These are phyloP conservation scores for Labeo rohita DNA, from an alignment of 2,113 vertebrate species.

Conservation along the genomic window DNA sequence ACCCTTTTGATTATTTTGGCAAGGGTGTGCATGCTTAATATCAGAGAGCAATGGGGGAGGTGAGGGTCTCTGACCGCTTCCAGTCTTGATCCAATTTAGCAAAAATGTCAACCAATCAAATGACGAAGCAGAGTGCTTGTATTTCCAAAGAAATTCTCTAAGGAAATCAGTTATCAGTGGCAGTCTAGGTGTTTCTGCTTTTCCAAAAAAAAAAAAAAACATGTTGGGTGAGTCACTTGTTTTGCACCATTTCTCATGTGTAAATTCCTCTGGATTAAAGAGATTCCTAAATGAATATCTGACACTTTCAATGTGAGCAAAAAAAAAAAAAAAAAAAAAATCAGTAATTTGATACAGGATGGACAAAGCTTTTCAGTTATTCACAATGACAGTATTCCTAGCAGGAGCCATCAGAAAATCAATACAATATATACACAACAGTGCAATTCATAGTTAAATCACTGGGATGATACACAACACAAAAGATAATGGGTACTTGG, in stretches of 20 bases:
- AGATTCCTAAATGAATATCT: not conserved
- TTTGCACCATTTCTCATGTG: not conserved
- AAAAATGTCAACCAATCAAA: not conserved
- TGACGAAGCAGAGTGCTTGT: not conserved
- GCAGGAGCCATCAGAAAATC: slow-evolving; percentile 27
- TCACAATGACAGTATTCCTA: slow-evolving; percentile 4
- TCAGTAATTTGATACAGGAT: not conserved
- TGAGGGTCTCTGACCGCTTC: not conserved
- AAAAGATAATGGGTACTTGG: not conserved
- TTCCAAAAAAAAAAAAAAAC: not conserved
- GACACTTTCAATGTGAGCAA: not conserved
- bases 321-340: not conserved
- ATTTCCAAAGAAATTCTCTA: not conserved
- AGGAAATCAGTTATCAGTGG: not conserved
- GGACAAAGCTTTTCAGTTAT: not conserved
- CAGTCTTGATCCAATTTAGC: not conserved
- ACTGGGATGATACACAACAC: slow-evolving; percentile 3
- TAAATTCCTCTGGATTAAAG: not conserved
- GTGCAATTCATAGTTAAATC: slow-evolving; percentile 11
- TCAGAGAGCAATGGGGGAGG: not conserved
- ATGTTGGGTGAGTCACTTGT: not conserved
- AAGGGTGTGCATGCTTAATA: not conserved
- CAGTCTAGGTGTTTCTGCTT: not conserved
- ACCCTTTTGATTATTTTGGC: slow-evolving; percentile 1
- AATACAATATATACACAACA: not conserved